These are phyloP conservation scores for fruit fly (Drosophila melanogaster) DNA, from an alignment of 1,140 invertebrate genomes.

Conservation along the genomic window Release_6_plus_ISO1_MT NT_037436.4:15183001-15183500, in stretches of 20 bases:
- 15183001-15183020: conserved; percentile 19
- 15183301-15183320: conserved; percentile 26
- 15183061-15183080: conserved; percentile 26
- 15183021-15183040: conserved; percentile 3
- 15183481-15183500: too few relatives aligned
- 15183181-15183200: conserved; percentile 36
- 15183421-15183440: too few relatives aligned
- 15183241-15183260: conserved; percentile 10
- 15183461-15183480: not conserved
- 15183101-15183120: conserved; percentile 71
- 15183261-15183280: not conserved
- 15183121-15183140: conserved; percentile 53
- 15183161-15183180: conserved; percentile 24
- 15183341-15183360: conserved; percentile 3
- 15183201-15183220: conserved; percentile 12
- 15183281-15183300: conserved; percentile 1
- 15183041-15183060: conserved; percentile 6
- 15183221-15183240: conserved; percentile 16
- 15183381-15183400: not conserved
- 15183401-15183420: too few relatives aligned
- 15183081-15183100: conserved; percentile 75
- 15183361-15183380: not conserved
- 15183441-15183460: not conserved
- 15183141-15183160: conserved; percentile 45
- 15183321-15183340: not conserved